Conservation (phyloP, 2,888 invertebrate species). For the Melieria crassipennis region DNA sequence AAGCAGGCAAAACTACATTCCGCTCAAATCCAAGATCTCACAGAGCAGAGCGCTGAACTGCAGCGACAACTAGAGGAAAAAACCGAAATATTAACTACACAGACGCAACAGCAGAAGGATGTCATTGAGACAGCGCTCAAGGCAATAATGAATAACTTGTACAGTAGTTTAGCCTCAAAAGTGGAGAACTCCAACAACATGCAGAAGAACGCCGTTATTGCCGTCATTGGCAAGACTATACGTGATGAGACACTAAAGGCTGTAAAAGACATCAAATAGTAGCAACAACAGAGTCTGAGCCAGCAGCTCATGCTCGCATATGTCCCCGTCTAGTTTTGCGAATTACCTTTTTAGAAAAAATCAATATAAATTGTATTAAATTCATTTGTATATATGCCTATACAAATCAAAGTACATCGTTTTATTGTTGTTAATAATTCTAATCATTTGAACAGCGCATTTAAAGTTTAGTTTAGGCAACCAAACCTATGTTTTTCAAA, state of each 20-base stretch:
- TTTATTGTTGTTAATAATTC: too few relatives aligned
- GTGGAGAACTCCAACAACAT: constrained; percentile 42
- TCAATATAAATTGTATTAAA: too few relatives aligned
- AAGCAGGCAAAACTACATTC: too few relatives aligned
- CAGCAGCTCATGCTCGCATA: too few relatives aligned
- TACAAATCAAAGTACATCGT: too few relatives aligned
- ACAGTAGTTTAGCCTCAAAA: constrained; percentile 45
- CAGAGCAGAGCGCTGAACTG: constrained; percentile 21
- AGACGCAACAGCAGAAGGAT: too few relatives aligned
- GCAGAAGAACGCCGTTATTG: constrained; percentile 45
- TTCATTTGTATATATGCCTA: too few relatives aligned
- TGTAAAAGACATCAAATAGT: constrained; percentile 36
- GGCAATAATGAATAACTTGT: constrained; percentile 55
- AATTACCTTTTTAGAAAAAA: too few relatives aligned
- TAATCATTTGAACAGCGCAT: too few relatives aligned
- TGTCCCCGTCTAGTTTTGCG: too few relatives aligned
- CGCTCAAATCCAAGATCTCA: constrained; percentile 17
- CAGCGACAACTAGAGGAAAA: constrained; percentile 24
- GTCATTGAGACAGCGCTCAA: constrained; percentile 41
- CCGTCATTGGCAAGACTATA: constrained; percentile 50
- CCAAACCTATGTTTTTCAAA: too few relatives aligned
- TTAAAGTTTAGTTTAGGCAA: too few relatives aligned
- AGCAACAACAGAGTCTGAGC: neutral
- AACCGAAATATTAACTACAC: neutral
- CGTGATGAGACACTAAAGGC: constrained; percentile 50